Base-by-base conservation (phyloP, 2,888 invertebrate species). In the Patella depressa region DNA sequence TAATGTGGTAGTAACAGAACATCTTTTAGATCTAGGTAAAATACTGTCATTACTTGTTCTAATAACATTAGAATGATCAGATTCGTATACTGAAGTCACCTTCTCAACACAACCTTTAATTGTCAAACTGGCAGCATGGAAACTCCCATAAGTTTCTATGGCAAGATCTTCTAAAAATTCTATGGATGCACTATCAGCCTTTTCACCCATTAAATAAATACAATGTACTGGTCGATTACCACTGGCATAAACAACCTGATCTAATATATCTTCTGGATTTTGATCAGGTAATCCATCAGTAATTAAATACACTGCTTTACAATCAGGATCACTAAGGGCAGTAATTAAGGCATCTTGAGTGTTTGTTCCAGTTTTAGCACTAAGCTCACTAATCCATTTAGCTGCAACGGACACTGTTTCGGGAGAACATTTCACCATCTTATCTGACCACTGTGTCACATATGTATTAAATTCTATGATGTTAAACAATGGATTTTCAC, bases 201-300 rank as follows among this genome's bases (percentile, higher is more conserved):
- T 82, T 12, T 87, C 88, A 34, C 86, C 84, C 65, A 85, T 84
- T 4, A 91, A 80, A 79, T 90, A 91, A 53, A 89, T 86, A 80
- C 91, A 90, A 81, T 91, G 91, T 19, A 91, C 82, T 1, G 90
- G 88, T 5, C 91, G 83, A 72, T 86, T 86, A 34, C 84, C 80
- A 53, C 86, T 81, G 3, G 87, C 83, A 53, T 82, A 83, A 19
- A 85, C 84, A 19, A 90, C 87, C 55, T 87, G 80, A 77, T 91
- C 90, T 14, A 91, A 82, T 81, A 91, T 89, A 57, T 89, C 90
- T 17, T 84, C 85, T 7, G 90, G 85, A 75, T 88, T 84, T 76
- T 90, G 89, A 76, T 91, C 91, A 3, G 91, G 91, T 34, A 89
- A 78, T n/a, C 90, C 89, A 81, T 91, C 90, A 0, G 91, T 91